Conservation (phyloP, 2,113 vertebrate species). For the Brachyhypopomus occidentalis region DNA sequence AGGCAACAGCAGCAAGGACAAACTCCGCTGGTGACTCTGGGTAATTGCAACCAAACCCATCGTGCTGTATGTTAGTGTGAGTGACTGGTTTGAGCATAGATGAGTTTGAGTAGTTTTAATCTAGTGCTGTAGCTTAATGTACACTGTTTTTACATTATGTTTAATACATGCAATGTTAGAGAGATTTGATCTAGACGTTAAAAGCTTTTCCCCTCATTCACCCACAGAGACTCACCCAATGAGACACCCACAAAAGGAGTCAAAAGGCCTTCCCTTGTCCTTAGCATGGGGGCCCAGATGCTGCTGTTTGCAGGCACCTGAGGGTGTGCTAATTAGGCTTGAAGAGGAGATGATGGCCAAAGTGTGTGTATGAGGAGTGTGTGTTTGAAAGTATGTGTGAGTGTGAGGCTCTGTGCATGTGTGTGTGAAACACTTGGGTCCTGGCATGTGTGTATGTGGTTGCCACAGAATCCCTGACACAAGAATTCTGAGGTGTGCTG, state of each 20-base stretch:
- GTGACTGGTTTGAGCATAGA: too few relatives aligned
- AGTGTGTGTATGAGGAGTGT: slow-evolving; percentile 10
- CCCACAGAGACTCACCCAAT: neutral
- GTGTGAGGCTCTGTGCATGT: slow-evolving; percentile 22
- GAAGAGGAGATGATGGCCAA: slow-evolving; percentile 42
- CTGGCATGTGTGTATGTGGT: slow-evolving; percentile 16
- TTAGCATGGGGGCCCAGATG: slow-evolving; percentile 51
- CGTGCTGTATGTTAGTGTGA: too few relatives aligned
- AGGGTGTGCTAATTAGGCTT: slow-evolving; percentile 64
- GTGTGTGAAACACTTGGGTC: slow-evolving; percentile 13
- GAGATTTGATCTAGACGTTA: neutral
- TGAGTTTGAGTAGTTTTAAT: too few relatives aligned
- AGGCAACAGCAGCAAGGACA: too few relatives aligned
- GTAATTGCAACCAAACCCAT: too few relatives aligned
- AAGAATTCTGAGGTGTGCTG: slow-evolving; percentile 9
- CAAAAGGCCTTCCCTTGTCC: neutral
- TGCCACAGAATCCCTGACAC: slow-evolving; percentile 3
- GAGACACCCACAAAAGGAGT: slow-evolving; percentile 14
- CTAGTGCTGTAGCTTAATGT: too few relatives aligned
- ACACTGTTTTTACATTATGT: too few relatives aligned
- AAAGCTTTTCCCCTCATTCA: neutral
- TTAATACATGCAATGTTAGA: too few relatives aligned
- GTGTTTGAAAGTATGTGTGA: slow-evolving; percentile 2
- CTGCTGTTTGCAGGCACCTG: slow-evolving; percentile 68
- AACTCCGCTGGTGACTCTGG: too few relatives aligned